Evolutionary conservation across 2,797 vertebrate species (phyloP), one percentile per base, ranked within the genome.

Genomic region (Fringilla coelebs): DNA sequence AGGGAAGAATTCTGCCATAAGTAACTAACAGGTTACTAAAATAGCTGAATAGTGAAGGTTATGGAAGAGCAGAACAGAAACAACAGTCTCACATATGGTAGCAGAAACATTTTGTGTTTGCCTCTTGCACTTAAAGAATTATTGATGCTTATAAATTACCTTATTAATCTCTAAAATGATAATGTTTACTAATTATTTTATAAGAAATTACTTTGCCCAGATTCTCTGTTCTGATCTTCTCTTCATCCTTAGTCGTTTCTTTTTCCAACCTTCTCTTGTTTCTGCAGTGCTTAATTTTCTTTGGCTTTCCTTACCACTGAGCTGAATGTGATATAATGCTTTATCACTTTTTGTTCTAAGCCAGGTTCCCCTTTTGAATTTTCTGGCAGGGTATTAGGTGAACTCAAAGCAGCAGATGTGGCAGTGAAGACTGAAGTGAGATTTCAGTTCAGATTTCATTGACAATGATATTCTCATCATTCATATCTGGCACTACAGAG

Each of bases 401-500:
- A 46, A 52, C 58, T 74, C 29, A n/a, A 38, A 92, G 41, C 73
- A 89, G 58, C 62, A 93, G 58, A 89, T n/a, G 40, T 6, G 51
- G 75, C 32, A 78, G 45, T 51, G 45, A 84, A 77, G 72, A 93
- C n/a, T 34, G 48, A 92, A 68, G 28, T 58, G 78, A 48, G 48
- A 92, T 92, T 94, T 92, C 82, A 84, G 66, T 91, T 89, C 82
- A 86, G 82, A 85, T 85, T 94, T 83, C 92, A 87, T 71, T 92
- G 58, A 68, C 62, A 77, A 21, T 41, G 20, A 72, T 73, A 77
- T 60, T 91, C 68, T 85, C 1, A 0, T 63, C 60, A 91, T 86
- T 86, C 89, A n/a, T 84, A 92, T 75, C 46, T 75, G 68, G 79
- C 31, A 70, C 85, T 85, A 83, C 38, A 78, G 70, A 65, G n/a